Percentiles rank a stretch among this genome's conserved stretches.
Conservation (phyloP, 2,888 invertebrate species). For the Venusia cambrica region DNA sequence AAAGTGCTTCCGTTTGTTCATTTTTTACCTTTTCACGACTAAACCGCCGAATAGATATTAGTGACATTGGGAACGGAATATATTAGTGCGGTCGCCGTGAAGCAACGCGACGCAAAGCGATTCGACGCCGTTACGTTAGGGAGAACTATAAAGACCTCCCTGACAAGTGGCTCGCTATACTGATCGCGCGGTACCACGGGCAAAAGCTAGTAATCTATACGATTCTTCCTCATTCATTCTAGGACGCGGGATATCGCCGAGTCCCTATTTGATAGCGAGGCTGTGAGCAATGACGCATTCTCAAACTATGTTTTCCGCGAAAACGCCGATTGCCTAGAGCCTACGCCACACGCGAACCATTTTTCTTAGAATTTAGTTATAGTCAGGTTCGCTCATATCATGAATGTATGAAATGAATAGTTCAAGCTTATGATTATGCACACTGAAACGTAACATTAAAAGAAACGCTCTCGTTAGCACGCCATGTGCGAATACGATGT, state of each 20-base stretch:
- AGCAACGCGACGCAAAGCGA: too few species aligned
- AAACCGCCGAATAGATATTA: too few species aligned
- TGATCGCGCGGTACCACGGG: too few species aligned
- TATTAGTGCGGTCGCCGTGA: too few species aligned
- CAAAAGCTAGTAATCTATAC: too few species aligned
- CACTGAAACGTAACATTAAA: constrained; percentile 18
- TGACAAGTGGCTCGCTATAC: too few species aligned
- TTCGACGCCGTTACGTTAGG: too few species aligned
- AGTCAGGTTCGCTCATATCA: neutral
- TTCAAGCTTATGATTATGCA: constrained; percentile 28
- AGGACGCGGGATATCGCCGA: too few species aligned
- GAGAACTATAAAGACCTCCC: too few species aligned
- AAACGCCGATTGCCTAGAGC: constrained; percentile 18
- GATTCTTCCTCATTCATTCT: constrained; percentile 10
- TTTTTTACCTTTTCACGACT: too few species aligned
- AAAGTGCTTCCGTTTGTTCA: too few species aligned
- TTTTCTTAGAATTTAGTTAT: constrained; percentile 11
- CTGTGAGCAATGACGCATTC: constrained; percentile 17
- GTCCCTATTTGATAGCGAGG: constrained; percentile 12
- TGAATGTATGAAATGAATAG: constrained; percentile 3
- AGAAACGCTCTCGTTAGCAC: constrained; percentile 21
- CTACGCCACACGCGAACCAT: constrained; percentile 9
- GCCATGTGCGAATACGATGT: constrained; percentile 17
- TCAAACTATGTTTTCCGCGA: constrained; percentile 24
- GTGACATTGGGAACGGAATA: too few species aligned